Base-by-base conservation (phyloP, 2,888 invertebrate species). In the Molorchus minor region DNA sequence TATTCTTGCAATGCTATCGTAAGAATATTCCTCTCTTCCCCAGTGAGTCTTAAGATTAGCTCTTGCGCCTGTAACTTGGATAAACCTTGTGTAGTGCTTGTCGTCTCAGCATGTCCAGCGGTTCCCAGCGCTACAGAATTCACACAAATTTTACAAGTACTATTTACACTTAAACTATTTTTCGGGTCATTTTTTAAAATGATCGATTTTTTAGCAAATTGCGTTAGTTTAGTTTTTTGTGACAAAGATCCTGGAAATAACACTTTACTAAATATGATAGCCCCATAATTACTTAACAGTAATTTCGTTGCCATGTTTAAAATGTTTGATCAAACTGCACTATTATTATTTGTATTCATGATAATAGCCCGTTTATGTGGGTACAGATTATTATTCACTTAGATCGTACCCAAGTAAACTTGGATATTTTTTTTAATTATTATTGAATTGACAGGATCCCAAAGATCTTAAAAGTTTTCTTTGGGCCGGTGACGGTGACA, bases 21-120 rank as follows among this genome's bases (percentile, higher is more conserved):
- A 43, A 93, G 82, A 66, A 88, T 82, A 68, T 83, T 85, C 47
- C 93, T 84, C 77, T 93, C 93, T 47, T 90, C 89, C 49, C 87
- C 85, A 33, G 88, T 91, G 30, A 93, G 82, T 70, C 88, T 86
- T 29, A 89, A 80, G 4, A 91, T 86, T 44, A 93, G 82, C 73
- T 92, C 90, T 69, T 88, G 86, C 0, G 92, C 93, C 69, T 91
- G 89, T 41, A 87, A 83, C 74, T 89, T 90, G 29, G 88, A 79
- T 41, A 81, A 71, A 25, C 80, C 81, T 57, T 78, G 78, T 38
- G 77, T 79, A 41, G 79, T 80, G 58, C 78, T 77, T 5, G 80
- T 80, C 19, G 80, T 79, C 69, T 81, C 80, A 1, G 79, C 79
- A 56, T 76, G 74, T 10, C 77, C 80, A 4, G 76, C 80, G 65